Evolutionary conservation across 2,797 vertebrate species (phyloP).

Genomic region (Cephalopachus bancanus): DNA sequence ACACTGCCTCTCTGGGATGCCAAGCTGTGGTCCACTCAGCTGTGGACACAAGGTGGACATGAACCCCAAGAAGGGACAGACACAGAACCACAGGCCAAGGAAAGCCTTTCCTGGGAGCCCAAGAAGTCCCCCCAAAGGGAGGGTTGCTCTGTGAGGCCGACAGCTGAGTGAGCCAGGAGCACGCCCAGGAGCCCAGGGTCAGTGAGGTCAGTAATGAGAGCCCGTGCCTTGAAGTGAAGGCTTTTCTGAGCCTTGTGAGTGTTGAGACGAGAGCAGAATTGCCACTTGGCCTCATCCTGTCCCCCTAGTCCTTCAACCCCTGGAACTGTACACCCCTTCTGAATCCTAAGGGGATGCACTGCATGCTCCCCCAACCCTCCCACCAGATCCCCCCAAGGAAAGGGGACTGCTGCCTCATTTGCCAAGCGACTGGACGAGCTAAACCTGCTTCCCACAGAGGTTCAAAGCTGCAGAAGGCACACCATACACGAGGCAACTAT

Average conservation of each 20-base stretch:
- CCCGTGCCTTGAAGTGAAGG: no score
- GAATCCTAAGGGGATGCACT: neutral
- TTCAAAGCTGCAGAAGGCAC: neutral
- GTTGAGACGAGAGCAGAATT: neutral
- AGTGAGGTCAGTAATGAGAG: neutral
- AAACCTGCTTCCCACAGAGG: neutral
- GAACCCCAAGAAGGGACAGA: no score
- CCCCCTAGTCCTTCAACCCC: neutral
- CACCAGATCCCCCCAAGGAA: neutral
- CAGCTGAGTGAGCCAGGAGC: neutral
- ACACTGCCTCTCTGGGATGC: neutral
- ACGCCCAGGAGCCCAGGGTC: neutral
- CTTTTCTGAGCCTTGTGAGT: neutral
- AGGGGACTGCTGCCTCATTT: neutral
- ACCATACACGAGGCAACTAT: rapidly evolving
- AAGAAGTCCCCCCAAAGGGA: neutral
- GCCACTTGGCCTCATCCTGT: neutral
- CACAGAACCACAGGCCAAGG: neutral
- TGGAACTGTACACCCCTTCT: neutral
- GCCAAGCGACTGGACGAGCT: neutral
- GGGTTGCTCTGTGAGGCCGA: neutral
- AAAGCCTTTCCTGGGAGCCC: neutral
- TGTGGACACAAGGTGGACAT: neutral
- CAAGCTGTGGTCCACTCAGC: neutral
- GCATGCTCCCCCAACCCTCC: no score